phyloP scores from a whole-genome alignment of 2,113 vertebrate genomes.

The Spizaetus ornatus region DNA sequence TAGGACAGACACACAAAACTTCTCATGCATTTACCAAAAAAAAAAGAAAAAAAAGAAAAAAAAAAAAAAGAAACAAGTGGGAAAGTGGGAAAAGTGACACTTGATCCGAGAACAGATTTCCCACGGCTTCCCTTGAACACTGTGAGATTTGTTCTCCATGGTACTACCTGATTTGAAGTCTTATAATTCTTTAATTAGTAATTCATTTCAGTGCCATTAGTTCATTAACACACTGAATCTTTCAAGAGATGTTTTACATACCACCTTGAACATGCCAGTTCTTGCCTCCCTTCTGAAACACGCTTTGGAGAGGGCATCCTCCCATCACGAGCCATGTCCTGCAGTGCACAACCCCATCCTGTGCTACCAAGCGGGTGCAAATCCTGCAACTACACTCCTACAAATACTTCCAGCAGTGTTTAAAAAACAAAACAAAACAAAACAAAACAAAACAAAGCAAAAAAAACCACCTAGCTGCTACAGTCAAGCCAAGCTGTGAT shows the following conservation, averaged over 20 bases:
- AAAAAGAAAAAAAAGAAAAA: not conserved
- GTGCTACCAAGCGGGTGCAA: fast-evolving
- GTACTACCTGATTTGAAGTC: not conserved
- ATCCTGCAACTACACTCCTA: not conserved
- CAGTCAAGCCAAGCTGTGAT: fast-evolving
- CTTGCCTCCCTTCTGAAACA: not conserved
- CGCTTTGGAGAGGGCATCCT: not conserved
- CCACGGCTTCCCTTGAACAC: not conserved
- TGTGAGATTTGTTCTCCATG: not conserved
- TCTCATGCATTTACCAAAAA: not conserved
- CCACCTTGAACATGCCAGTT: not conserved
- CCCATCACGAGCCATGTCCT: fast-evolving
- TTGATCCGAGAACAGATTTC: not conserved
- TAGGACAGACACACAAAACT: not conserved
- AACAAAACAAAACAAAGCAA: too few species aligned
- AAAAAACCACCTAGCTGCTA: not conserved
- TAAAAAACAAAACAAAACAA: not conserved
- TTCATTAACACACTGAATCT: not conserved
- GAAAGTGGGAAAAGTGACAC: not conserved
- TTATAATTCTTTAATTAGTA: not conserved
- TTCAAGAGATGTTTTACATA: not conserved
- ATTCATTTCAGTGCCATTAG: not conserved
- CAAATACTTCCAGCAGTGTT: fast-evolving
- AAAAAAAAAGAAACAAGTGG: not conserved
- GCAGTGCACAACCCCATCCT: not conserved